Evolutionary conservation across 2,888 invertebrate genomes (phyloP).

Genomic region (Dysmachus trigonus): DNA sequence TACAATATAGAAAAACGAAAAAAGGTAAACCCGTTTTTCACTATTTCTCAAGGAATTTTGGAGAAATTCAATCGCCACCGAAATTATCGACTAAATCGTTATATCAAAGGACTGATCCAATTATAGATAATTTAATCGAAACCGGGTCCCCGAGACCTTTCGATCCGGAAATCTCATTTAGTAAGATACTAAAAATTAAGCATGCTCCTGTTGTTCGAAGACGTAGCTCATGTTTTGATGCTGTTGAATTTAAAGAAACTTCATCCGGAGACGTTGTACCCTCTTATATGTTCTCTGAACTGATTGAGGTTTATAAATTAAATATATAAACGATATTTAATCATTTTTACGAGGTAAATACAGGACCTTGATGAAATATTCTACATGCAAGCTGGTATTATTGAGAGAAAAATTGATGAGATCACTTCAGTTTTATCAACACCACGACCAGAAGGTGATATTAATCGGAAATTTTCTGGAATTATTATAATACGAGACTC

Average conservation of each 20-base stretch:
- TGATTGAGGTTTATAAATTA: slow-evolving; percentile 54
- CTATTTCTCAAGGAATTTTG: not conserved
- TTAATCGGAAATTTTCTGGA: slow-evolving; percentile 49
- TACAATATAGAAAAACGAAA: slow-evolving; percentile 52
- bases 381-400: slow-evolving; percentile 54
- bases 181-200: slow-evolving; percentile 58
- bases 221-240: not conserved
- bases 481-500: slow-evolving; percentile 50
- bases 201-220: not conserved
- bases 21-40: not conserved
- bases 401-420: slow-evolving; percentile 57
- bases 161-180: slow-evolving; percentile 57
- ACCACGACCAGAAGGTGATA: slow-evolving; percentile 44
- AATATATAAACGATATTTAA: not conserved
- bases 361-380: slow-evolving; percentile 43
- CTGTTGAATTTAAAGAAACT: not conserved
- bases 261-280: not conserved
- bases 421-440: slow-evolving; percentile 57
- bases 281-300: slow-evolving; percentile 58
- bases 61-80: not conserved
- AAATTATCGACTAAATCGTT: not conserved
- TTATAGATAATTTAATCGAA: slow-evolving; percentile 57
- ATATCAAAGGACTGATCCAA: slow-evolving; percentile 45
- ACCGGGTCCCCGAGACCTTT: slow-evolving; percentile 59
- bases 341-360: not conserved